Base-by-base conservation (phyloP, 2,113 vertebrate genomes). In the Tupaia tana region DNA sequence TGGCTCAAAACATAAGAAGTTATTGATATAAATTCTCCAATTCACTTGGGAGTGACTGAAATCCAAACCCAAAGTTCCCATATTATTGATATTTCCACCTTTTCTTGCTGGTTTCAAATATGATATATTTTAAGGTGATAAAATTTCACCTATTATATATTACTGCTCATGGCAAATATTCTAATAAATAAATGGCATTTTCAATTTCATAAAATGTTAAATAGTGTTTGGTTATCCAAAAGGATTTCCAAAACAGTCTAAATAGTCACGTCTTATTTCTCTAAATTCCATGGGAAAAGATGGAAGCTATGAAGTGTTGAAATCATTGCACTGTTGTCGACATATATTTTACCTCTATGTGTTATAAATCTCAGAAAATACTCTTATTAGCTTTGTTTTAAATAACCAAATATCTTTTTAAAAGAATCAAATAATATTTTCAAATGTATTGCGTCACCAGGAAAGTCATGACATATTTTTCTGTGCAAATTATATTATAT, bases 61-160 rank as follows among this genome's bases (percentile, higher is more conserved):
- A 85, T 4, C 24, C 80, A 78, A 78, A 34, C 29, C 29, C 73
- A 84, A 70, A 78, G 8, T 16, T 94, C 18, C 54, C 15, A 64
- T 18, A 29, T 18, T 64, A 63, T 43, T 43, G 43, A 43, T 43
- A 43, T 85, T 71, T 71, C 31, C 63, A 83, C 13, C 34, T 58
- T 79, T 71, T 85, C 56, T 64, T 79, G 29, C 34, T 79, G n/a
- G 79, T 90, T 84, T 90, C 56, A 85, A 78, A 71, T 71, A 63
- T 12, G 64, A 71, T 3, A 13, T 85, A 56, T 64, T 58, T 81
- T 64, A 74, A 56, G 3, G 81, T 4, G 61, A 71, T 27, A 80
- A 88, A 82, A 82, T 25, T 74, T 79, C 71, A 24, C 56, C 73
- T 70, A 18, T 90, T 52, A n/a, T 34, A 75, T 73, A 25, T 61